A percentile compares a stretch with the other conserved stretches of the same genome.
Evolutionary conservation across 2,888 invertebrate species (phyloP).

Genomic region (Ornithoptera alexandrae): DNA sequence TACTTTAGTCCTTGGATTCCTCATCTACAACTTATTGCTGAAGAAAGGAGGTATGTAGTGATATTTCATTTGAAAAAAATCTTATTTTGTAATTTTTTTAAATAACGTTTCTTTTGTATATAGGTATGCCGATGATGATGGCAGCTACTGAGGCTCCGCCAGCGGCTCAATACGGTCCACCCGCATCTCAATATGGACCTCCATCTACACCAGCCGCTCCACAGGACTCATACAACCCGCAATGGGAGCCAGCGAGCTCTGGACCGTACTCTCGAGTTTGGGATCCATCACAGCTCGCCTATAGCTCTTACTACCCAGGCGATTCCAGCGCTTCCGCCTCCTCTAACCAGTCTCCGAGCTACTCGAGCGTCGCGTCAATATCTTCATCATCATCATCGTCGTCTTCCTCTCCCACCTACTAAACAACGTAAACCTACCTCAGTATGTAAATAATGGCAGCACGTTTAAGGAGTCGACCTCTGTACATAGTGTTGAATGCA

Average conservation of each 20-base stretch:
- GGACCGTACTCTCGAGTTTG: constrained; percentile 90
- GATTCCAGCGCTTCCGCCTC: constrained; percentile 79
- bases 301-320: constrained; percentile 86
- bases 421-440: constrained; percentile 52
- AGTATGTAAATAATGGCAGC: constrained; percentile 46
- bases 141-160: constrained; percentile 79
- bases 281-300: constrained; percentile 85
- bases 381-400: constrained; percentile 57
- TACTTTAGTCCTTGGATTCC: constrained; percentile 88
- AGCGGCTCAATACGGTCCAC: constrained; percentile 84
- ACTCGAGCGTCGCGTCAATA: constrained; percentile 72
- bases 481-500: constrained; percentile 43
- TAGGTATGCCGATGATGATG: constrained; percentile 88
- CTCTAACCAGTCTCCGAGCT: constrained; percentile 76
- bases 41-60: constrained; percentile 86
- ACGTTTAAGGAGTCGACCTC: constrained; percentile 25
- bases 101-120: constrained; percentile 30
- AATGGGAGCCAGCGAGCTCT: constrained; percentile 85
- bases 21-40: constrained; percentile 86
- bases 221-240: constrained; percentile 85
- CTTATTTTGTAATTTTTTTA: not conserved
- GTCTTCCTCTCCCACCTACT: constrained; percentile 54
- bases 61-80: not conserved
- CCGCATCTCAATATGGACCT: constrained; percentile 79
- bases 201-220: constrained; percentile 80